phyloP scores from a whole-genome alignment of 2,797 vertebrate genomes.

The Fringilla coelebs region DNA sequence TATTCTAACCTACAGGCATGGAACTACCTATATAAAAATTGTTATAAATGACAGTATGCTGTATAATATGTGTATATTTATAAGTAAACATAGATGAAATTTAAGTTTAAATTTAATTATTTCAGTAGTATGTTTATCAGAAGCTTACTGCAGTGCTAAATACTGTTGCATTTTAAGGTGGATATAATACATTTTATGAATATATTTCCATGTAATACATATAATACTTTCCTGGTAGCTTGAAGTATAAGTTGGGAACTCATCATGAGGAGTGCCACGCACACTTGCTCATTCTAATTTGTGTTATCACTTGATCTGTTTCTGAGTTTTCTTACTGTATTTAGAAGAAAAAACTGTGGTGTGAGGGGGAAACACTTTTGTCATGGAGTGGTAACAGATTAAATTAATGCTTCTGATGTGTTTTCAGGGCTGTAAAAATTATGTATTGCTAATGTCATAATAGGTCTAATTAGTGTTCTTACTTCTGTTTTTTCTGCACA shows the following conservation, averaged over 20 bases:
- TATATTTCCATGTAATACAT: background rate
- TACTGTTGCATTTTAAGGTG: background rate
- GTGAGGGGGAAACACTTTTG: background rate
- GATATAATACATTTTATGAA: background rate
- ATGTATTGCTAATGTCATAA: background rate
- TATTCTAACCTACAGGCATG: background rate
- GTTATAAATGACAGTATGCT: background rate
- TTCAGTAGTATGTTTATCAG: background rate
- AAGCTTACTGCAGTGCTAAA: background rate
- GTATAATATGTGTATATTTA: background rate
- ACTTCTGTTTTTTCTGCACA: conserved; percentile 46
- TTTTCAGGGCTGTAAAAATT: background rate
- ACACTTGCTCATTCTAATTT: background rate
- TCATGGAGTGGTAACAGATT: background rate
- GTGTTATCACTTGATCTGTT: background rate
- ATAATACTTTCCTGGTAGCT: background rate
- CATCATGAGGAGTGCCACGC: fast-evolving
- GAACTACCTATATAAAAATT: background rate
- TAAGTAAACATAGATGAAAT: background rate
- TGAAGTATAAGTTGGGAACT: background rate
- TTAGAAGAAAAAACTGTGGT: background rate
- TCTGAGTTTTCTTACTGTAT: background rate
- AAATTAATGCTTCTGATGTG: background rate
- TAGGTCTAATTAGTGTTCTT: background rate
- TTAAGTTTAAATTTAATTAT: background rate